Evolutionary conservation across 37 sponge, comb jelly and placozoan genomes (phyloP).

Genomic region (Halichondria panicea): DNA sequence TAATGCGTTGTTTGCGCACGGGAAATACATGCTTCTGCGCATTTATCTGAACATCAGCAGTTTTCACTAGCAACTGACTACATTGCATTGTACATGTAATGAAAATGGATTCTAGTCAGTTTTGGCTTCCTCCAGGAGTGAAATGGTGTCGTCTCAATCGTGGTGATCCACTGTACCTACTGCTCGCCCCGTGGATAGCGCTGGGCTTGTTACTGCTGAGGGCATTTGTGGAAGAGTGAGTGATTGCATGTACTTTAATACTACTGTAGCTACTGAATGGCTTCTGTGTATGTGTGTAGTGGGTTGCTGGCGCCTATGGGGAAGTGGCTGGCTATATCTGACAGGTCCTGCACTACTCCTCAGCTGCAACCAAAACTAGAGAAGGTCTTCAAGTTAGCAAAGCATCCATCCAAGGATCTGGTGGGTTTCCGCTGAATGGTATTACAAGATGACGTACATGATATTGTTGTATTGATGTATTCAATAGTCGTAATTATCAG

Average conservation of each 20-base stretch:
- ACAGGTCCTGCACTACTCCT: not conserved
- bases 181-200: slow-evolving; percentile 31
- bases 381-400: no score
- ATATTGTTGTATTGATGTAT: no score
- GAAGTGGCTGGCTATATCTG: not conserved
- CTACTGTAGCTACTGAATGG: no score
- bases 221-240: slow-evolving; percentile 7
- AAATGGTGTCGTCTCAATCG: slow-evolving; percentile 8
- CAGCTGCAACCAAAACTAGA: not conserved
- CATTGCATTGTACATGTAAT: not conserved
- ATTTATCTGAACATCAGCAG: not conserved
- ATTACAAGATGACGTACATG: no score
- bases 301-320: slow-evolving; percentile 12
- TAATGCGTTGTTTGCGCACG: no score
- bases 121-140: slow-evolving; percentile 19
- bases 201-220: slow-evolving; percentile 9
- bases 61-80: not conserved
- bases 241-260: not conserved
- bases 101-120: not conserved
- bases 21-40: no score
- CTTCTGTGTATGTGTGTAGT: not conserved
- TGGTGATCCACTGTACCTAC: slow-evolving; percentile 8
- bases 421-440: no score
- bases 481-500: no score
- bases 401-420: no score